Conservation (phyloP, 2,888 invertebrate species). For the Nemoura dubitans region DNA sequence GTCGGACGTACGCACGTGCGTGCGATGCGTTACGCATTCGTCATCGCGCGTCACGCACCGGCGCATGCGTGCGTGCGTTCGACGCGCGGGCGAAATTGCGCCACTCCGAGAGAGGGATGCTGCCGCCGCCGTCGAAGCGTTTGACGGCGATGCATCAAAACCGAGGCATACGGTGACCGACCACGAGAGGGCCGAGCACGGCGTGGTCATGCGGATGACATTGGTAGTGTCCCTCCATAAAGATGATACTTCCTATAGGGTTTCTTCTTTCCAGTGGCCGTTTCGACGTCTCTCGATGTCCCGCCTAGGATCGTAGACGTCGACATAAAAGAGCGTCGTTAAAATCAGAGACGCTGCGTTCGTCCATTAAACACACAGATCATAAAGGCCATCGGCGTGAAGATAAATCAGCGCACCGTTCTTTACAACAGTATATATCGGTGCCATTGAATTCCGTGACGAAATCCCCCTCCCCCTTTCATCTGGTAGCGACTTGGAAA, state of each 20-base stretch:
- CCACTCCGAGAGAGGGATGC: too few species aligned
- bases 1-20: background rate
- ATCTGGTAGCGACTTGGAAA: background rate
- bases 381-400: background rate
- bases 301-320: background rate
- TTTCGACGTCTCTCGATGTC: background rate
- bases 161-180: too few species aligned
- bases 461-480: too few species aligned
- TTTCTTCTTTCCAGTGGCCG: too few species aligned
- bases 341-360: background rate
- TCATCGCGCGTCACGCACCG: background rate
- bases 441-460: background rate
- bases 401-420: background rate
- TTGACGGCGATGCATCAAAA: background rate
- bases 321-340: background rate
- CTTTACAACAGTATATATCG: background rate
- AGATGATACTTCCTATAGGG: background rate
- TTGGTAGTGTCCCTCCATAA: background rate
- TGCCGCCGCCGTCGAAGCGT: too few species aligned
- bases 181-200: too few species aligned
- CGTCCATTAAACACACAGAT: background rate
- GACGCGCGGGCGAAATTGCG: too few species aligned
- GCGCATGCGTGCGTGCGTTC: background rate
- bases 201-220: background rate
- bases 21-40: background rate